phyloP scores from a whole-genome alignment of 1,140 invertebrate genomes.

The Drosophila chauvacae region DNA sequence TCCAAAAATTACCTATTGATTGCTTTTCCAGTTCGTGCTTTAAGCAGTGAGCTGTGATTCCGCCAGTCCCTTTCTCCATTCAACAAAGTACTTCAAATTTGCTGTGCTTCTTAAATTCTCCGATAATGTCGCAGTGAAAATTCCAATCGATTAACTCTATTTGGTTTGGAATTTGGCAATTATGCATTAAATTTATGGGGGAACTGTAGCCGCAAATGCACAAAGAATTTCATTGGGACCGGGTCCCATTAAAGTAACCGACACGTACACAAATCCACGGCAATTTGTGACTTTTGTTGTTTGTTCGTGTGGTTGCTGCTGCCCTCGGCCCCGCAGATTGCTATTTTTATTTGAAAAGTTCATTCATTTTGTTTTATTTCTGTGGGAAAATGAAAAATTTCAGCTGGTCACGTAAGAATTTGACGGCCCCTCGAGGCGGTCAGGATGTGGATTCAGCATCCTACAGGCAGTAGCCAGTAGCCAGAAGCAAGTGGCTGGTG shows the following conservation, averaged over 20 bases:
- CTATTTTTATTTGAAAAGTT: conserved; percentile 80
- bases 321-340: conserved; percentile 54
- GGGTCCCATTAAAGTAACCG: conserved; percentile 42
- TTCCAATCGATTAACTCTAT: conserved; percentile 50
- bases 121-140: conserved; percentile 10
- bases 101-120: background rate
- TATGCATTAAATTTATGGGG: conserved; percentile 68
- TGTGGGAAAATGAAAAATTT: conserved; percentile 70
- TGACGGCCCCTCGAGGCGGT: conserved; percentile 21
- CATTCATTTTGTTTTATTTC: conserved; percentile 76
- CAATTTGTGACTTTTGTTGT: conserved; percentile 55
- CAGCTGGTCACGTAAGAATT: conserved; percentile 71
- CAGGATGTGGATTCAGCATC: conserved; percentile 13
- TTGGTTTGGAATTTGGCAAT: conserved; percentile 49
- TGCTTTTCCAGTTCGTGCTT: background rate
- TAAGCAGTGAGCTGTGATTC: no score
- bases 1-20: background rate
- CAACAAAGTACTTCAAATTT: background rate
- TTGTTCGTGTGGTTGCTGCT: conserved; percentile 31
- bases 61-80: background rate
- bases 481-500: conserved; percentile 1
- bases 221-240: conserved; percentile 35
- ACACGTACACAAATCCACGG: conserved; percentile 60
- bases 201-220: conserved; percentile 48
- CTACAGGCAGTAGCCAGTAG: conserved; percentile 6